Base-by-base conservation (phyloP, 1,140 invertebrate genomes). In the Dendroctonus valens region DNA sequence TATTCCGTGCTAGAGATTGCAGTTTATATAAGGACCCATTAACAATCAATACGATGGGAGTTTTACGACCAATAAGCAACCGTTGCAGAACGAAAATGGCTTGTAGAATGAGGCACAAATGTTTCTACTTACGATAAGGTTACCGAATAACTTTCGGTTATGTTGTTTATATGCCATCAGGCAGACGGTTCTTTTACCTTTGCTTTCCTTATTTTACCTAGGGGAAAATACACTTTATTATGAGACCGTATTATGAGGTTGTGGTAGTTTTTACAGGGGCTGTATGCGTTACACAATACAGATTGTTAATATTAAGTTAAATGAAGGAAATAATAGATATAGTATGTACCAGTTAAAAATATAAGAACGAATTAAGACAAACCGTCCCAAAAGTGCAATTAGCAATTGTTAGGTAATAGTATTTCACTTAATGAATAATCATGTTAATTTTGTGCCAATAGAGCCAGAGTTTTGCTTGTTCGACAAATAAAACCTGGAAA, bases 11-110 rank as follows among this genome's bases (percentile, higher is more conserved):
- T 52, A 49, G 15, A 58, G 48, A 49, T 48, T 67, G 26, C 39
- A 60, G 65, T 48, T 66, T 67, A 59, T 60, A 53, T 60, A 67
- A 67, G 65, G 26, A 48, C 50, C 65, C 74, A 72, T 75, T 77
- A 75, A 75, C 76, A 77, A 78, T 78, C 77, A 78, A 78, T 78
- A 77, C 77, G 75, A 78, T 78, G 76, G 73, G 75, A 73, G 71
- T 77, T 78, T 78, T 77, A 78, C 74, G 74, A 72, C 72, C 74
- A 72, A 77, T 78, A 78, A 78, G 73, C 69, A 73, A 73, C 71
- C 75, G 73, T 78, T 78, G 68, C 55, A 72, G 72, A 70, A 71
- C 69, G 64, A 69, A 68, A 75, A 76, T 71, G 67, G 72, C 74
- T 74, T 75, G 76, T 76, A 73, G 70, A 76, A 75, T 74, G 75